These are phyloP conservation scores for Microvelia longipes DNA, from an alignment of 1,140 invertebrate genomes.

Conservation along the genomic window DNA sequence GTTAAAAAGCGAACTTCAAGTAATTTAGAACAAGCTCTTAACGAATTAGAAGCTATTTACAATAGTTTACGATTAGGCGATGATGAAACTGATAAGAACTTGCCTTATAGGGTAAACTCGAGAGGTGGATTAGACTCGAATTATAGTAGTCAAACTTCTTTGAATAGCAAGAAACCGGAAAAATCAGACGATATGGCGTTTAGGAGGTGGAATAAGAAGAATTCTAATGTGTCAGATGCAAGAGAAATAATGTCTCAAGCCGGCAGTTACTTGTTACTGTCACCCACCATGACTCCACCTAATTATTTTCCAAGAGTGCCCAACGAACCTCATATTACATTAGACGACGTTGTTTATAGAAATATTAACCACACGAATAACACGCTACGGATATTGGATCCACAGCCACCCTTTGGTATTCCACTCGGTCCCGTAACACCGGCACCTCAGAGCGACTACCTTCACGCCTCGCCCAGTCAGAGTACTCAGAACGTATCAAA, in stretches of 20 bases:
- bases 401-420: conserved; percentile 78
- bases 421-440: conserved; percentile 61
- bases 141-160: conserved; percentile 9
- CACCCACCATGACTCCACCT: conserved; percentile 39
- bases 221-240: conserved; percentile 28
- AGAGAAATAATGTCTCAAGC: conserved; percentile 44
- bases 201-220: conserved; percentile 41
- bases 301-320: conserved; percentile 18
- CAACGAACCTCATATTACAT: conserved; percentile 56
- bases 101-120: not conserved
- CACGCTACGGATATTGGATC: conserved; percentile 50
- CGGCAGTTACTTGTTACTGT: conserved; percentile 54
- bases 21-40: conserved; percentile 70
- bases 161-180: conserved; percentile 18
- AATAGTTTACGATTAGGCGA: conserved; percentile 64
- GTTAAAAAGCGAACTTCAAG: conserved; percentile 41
- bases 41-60: conserved; percentile 78
- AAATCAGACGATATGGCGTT: conserved; percentile 63
- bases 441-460: conserved; percentile 61
- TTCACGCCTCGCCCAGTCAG: conserved; percentile 50
- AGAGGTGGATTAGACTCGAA: conserved; percentile 12
- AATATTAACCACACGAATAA: conserved; percentile 60
- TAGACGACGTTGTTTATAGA: conserved; percentile 69
- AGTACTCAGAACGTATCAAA: conserved; percentile 42
- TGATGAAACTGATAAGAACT: conserved; percentile 42